phyloP scores from a whole-genome alignment of 2,888 invertebrate genomes.

The Anthophora plumipes region DNA sequence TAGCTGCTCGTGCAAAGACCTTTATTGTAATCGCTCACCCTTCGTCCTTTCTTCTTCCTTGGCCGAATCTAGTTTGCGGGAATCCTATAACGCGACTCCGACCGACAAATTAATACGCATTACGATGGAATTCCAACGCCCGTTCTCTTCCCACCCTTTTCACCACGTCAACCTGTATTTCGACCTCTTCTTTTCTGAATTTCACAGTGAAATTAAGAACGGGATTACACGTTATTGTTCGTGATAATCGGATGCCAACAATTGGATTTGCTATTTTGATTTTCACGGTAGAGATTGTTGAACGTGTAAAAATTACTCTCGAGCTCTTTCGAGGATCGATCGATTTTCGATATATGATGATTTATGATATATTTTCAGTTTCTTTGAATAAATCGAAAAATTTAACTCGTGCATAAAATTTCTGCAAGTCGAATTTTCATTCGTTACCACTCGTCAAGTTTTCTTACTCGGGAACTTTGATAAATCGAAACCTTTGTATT shows the following conservation, averaged over 20 bases:
- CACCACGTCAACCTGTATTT: background rate
- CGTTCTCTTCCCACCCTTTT: background rate
- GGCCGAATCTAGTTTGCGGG: slow-evolving; percentile 60
- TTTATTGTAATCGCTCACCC: slow-evolving; percentile 67
- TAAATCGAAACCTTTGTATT: no score
- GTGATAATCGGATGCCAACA: slow-evolving; percentile 14
- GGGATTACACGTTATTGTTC: slow-evolving; percentile 1
- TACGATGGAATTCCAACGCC: slow-evolving; percentile 30
- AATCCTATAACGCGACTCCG: slow-evolving; percentile 54
- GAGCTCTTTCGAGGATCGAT: background rate
- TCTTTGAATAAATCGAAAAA: no score
- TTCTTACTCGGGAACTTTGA: no score
- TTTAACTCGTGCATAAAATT: no score
- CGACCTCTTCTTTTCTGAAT: background rate
- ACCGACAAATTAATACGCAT: slow-evolving; percentile 57
- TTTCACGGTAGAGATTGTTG: background rate
- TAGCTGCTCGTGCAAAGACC: slow-evolving; percentile 73
- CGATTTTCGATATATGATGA: no score
- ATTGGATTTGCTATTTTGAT: background rate
- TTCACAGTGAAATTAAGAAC: background rate
- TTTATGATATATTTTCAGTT: no score
- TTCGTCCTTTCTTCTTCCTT: slow-evolving; percentile 49
- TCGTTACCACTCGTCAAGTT: no score
- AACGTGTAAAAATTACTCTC: no score
- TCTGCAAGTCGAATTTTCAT: no score